Conservation (phyloP, 2,113 vertebrate species). For the Menura novaehollandiae region DNA sequence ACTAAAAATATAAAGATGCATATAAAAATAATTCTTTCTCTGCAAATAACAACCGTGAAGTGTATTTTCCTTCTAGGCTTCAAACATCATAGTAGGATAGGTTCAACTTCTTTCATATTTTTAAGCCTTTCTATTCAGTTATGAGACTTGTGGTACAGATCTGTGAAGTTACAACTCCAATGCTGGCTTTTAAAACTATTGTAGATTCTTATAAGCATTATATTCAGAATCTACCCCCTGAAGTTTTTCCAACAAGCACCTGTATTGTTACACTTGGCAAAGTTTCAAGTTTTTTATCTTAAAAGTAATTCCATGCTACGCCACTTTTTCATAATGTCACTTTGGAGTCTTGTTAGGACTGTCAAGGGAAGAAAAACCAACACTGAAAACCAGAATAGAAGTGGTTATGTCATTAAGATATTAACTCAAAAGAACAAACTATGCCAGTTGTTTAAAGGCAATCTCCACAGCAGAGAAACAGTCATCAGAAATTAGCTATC, state of each 20-base stretch:
- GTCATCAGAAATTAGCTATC: neutral
- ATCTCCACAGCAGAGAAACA: neutral
- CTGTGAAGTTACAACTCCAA: neutral
- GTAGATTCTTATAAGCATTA: neutral
- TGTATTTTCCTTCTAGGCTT: neutral
- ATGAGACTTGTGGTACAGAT: neutral
- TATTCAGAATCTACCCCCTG: neutral
- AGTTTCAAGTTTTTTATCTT: neutral
- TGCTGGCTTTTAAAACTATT: neutral
- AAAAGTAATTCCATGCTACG: neutral
- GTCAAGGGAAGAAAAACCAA: neutral
- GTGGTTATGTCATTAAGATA: neutral
- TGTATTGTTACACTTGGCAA: neutral
- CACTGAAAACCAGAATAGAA: neutral
- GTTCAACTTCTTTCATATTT: neutral
- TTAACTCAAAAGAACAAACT: neutral
- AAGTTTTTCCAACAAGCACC: neutral
- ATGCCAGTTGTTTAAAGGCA: neutral
- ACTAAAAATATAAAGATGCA: neutral
- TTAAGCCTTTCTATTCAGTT: neutral
- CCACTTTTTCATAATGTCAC: neutral
- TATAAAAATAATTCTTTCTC: neutral
- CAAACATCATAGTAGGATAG: neutral
- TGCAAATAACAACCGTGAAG: neutral
- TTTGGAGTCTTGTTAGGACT: neutral